Percentiles rank a stretch among this genome's conserved stretches.
These are phyloP conservation scores for Procambarus clarkii DNA, from an alignment of 1,140 invertebrate genomes.

Conservation along the genomic window DNA sequence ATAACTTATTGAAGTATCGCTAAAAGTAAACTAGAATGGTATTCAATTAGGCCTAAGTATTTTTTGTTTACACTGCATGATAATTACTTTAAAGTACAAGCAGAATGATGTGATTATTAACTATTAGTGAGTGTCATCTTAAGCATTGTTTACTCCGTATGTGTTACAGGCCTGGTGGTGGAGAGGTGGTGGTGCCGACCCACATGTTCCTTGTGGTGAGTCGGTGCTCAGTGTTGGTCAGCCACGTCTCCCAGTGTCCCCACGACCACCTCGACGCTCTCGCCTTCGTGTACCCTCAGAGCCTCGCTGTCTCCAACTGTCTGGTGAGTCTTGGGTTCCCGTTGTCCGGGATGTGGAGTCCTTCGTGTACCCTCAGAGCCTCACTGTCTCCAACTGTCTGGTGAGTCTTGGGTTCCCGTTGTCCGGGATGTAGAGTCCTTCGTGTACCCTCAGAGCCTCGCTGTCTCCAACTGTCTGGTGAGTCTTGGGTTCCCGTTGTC, in stretches of 20 bases:
- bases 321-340: slow-evolving; percentile 27
- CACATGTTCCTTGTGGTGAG: slow-evolving; percentile 60
- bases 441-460: slow-evolving; percentile 52
- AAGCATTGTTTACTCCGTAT: background rate
- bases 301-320: slow-evolving; percentile 45
- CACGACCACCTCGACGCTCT: slow-evolving; percentile 38
- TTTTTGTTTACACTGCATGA: too few relatives aligned
- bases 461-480: slow-evolving; percentile 56
- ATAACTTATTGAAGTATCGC: too few relatives aligned
- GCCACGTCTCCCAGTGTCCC: slow-evolving; percentile 23
- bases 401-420: slow-evolving; percentile 6
- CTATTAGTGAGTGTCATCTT: too few relatives aligned
- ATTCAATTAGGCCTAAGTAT: too few relatives aligned
- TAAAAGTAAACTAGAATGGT: too few relatives aligned
- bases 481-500: background rate
- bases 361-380: slow-evolving; percentile 57
- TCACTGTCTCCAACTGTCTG: slow-evolving; percentile 50
- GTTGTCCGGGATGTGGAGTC: background rate
- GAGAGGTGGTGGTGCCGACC: slow-evolving; percentile 15
- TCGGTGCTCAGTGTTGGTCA: slow-evolving; percentile 7
- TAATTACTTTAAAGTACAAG: too few relatives aligned
- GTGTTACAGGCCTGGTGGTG: background rate
- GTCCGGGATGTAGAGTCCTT: background rate
- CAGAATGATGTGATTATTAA: too few relatives aligned
- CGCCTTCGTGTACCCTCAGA: slow-evolving; percentile 61